Percentiles rank a stretch among this genome's conserved stretches.
Conservation (phyloP, 1,140 invertebrate species). For the Atta cephalotes region DNA sequence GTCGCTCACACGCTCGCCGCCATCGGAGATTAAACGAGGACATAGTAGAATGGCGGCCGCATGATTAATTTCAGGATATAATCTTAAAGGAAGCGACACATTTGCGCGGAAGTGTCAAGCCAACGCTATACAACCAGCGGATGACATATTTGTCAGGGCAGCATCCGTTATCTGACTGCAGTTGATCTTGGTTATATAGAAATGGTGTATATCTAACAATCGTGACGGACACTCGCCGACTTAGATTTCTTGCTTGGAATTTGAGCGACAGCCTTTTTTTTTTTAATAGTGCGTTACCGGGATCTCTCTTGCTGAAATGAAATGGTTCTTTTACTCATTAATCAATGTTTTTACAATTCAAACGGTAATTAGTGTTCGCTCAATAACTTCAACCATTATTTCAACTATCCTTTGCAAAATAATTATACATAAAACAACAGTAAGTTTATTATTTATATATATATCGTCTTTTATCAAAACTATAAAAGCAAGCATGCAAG, state of each 20-base stretch:
- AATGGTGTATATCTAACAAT: conserved; percentile 12
- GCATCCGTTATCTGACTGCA: conserved; percentile 41
- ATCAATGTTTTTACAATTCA: background rate
- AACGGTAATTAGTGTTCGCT: conserved; percentile 8
- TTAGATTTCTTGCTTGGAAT: background rate
- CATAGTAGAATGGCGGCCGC: conserved; percentile 13
- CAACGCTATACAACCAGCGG: conserved; percentile 11
- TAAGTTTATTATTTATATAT: background rate
- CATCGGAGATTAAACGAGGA: conserved; percentile 50
- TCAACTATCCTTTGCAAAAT: background rate
- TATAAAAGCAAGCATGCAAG: background rate
- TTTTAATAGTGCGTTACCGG: background rate
- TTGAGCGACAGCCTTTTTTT: background rate
- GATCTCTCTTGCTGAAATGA: conserved; percentile 7
- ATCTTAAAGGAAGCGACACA: conserved; percentile 64
- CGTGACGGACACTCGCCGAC: background rate
- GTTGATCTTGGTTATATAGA: conserved; percentile 28
- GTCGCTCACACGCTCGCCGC: conserved; percentile 24
- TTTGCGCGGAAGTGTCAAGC: conserved; percentile 40
- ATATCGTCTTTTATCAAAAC: background rate
- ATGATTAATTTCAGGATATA: conserved; percentile 62
- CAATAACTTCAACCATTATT: background rate
- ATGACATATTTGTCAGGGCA: conserved; percentile 47
- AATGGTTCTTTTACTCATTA: background rate
- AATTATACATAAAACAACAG: background rate